Evolutionary conservation across 1,140 invertebrate species (phyloP).

Genomic region (Agrypnia vestita): DNA sequence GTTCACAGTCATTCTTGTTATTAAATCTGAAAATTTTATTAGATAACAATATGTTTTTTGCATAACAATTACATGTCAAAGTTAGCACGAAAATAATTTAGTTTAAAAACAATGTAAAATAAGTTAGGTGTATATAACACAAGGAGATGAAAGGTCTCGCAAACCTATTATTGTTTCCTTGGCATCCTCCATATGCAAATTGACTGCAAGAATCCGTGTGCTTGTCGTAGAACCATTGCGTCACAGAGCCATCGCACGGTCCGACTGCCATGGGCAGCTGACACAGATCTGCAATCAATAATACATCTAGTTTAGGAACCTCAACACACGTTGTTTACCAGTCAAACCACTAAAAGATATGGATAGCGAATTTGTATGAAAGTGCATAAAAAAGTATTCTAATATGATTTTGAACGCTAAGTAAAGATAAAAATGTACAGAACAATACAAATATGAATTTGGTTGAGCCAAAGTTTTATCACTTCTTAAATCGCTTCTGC

Average conservation of each 20-base stretch:
- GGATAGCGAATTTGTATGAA: no score
- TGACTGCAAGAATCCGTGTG: constrained; percentile 80
- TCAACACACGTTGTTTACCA: constrained; percentile 4
- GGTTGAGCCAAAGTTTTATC: no score
- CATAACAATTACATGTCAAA: background rate
- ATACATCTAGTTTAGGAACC: constrained; percentile 7
- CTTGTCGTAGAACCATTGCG: constrained; percentile 89
- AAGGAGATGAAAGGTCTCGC: background rate
- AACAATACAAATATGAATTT: no score
- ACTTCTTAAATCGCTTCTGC: no score
- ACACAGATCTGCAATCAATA: constrained; percentile 78
- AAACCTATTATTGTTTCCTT: constrained; percentile 70
- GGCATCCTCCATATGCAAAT: constrained; percentile 79
- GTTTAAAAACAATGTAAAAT: no score
- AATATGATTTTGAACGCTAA: no score
- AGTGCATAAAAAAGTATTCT: no score
- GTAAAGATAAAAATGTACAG: no score
- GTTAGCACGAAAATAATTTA: no score
- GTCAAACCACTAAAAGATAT: background rate
- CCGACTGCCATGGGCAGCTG: constrained; percentile 81
- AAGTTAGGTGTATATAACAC: no score
- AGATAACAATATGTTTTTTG: background rate
- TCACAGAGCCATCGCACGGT: constrained; percentile 78
- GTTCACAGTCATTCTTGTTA: constrained; percentile 66
- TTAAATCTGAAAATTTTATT: constrained; percentile 63